phyloP scores from a whole-genome alignment of 2,113 vertebrate genomes.

The Puntigrus tetrazona region DNA sequence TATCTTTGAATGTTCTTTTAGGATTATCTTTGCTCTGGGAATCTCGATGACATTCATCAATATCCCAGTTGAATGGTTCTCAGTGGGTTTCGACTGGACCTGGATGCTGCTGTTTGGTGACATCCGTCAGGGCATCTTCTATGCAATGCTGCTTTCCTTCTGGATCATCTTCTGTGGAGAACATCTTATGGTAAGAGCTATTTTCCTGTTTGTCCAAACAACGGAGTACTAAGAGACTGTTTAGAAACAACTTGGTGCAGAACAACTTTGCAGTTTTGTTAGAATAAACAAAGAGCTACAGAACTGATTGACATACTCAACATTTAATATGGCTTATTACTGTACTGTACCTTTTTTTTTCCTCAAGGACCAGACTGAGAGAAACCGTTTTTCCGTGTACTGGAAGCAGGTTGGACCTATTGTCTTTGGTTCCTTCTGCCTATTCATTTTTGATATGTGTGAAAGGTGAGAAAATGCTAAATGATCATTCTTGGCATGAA shows the following conservation, averaged over 20 bases:
- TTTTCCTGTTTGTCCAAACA: background rate
- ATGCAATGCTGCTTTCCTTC: conserved; percentile 96
- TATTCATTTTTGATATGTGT: conserved; percentile 98
- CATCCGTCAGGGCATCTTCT: conserved; percentile 97
- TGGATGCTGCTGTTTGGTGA: conserved; percentile 98
- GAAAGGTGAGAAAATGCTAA: conserved; percentile 82
- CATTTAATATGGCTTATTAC: background rate
- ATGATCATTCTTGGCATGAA: background rate
- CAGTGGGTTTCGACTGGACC: conserved; percentile 95
- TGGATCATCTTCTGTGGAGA: conserved; percentile 99
- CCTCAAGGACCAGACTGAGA: conserved; percentile 88
- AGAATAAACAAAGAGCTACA: background rate
- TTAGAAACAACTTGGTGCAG: background rate
- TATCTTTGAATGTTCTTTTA: conserved; percentile 56
- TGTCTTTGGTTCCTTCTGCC: conserved; percentile 94
- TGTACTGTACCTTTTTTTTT: background rate
- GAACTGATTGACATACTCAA: background rate
- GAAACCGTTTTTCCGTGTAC: conserved; percentile 91
- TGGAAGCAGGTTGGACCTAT: conserved; percentile 98
- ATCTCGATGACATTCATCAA: conserved; percentile 99
- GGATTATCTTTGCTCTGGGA: conserved; percentile 94
- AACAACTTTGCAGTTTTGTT: background rate
- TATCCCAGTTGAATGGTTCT: conserved; percentile 98
- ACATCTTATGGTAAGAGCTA: conserved; percentile 89
- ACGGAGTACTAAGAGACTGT: background rate